A percentile compares a stretch with the other conserved stretches of the same genome.
These are phyloP conservation scores for Psittacula cyanocephala DNA, from an alignment of 2,113 vertebrate species.

Conservation along the genomic window DNA sequence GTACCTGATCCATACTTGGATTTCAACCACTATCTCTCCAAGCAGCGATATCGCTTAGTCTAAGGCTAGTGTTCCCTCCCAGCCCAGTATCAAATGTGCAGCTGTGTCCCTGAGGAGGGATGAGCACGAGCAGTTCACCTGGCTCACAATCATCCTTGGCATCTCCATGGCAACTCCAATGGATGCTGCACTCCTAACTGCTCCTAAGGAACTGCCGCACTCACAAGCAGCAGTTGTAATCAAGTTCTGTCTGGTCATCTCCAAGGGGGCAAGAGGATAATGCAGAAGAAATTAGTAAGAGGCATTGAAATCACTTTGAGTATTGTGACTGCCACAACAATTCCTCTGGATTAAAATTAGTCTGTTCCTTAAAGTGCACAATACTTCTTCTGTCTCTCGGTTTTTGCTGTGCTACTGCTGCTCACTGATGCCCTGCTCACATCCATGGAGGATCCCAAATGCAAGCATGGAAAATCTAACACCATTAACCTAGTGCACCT, in stretches of 20 bases:
- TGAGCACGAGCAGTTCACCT: neutral
- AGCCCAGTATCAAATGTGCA: neutral
- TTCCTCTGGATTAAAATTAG: neutral
- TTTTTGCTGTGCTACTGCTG: neutral
- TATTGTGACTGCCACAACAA: neutral
- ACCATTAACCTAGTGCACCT: rapidly evolving
- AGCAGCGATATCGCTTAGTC: neutral
- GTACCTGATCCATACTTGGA: neutral
- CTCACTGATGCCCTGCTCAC: neutral
- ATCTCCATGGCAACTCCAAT: constrained; percentile 70
- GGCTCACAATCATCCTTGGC: constrained; percentile 9
- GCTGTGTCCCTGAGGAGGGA: neutral
- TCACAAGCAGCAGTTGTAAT: neutral
- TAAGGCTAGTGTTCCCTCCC: neutral
- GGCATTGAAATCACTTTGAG: neutral
- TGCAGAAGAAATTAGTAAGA: neutral
- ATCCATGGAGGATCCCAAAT: neutral
- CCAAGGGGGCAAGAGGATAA: neutral
- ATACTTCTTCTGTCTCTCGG: neutral
- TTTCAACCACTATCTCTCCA: neutral
- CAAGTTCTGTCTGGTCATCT: constrained; percentile 35
- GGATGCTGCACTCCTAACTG: constrained; percentile 14
- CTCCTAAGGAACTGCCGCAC: neutral
- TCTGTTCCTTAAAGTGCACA: neutral
- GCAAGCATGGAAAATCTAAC: neutral